Evolutionary conservation across 2,888 invertebrate genomes (phyloP).

Genomic region (Yponomeuta plumbellus): DNA sequence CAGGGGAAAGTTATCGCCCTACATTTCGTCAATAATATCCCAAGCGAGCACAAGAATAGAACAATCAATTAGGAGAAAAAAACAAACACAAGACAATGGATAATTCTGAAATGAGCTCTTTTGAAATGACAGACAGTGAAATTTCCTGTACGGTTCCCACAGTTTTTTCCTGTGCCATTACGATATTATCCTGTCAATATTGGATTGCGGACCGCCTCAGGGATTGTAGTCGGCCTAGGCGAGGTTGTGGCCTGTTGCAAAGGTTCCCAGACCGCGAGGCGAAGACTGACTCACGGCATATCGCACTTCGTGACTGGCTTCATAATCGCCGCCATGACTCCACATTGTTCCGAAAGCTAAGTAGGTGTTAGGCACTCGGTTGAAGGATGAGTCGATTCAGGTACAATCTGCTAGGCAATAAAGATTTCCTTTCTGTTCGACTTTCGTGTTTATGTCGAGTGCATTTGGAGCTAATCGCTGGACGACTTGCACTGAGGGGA

Average conservation of each 20-base stretch:
- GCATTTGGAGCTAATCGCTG: not conserved
- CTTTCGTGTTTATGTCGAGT: not conserved
- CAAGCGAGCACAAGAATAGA: not conserved
- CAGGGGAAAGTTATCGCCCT: not conserved
- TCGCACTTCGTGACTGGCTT: slow-evolving; percentile 17
- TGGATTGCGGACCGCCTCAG: not conserved
- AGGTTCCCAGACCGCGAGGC: slow-evolving; percentile 20
- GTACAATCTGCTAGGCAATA: not conserved
- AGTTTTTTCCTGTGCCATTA: slow-evolving; percentile 8
- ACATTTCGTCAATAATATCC: not conserved
- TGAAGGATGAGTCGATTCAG: not conserved
- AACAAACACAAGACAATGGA: not conserved
- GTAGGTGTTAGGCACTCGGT: slow-evolving; percentile 15
- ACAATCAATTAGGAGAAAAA: not conserved
- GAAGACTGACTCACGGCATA: slow-evolving; percentile 17
- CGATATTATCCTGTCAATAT: slow-evolving; percentile 14
- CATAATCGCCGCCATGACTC: slow-evolving; percentile 6
- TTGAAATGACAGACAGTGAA: not conserved
- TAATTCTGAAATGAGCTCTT: not conserved
- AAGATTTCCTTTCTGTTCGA: not conserved
- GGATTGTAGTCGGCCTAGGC: not conserved
- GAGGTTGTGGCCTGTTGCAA: slow-evolving; percentile 9
- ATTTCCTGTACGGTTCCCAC: not conserved
- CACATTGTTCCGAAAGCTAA: slow-evolving; percentile 8
- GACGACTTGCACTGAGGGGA: not conserved